Percentiles rank a stretch among this genome's conserved stretches.
Evolutionary conservation across 2,888 invertebrate genomes (phyloP).

Genomic region (Barypeithes pellucidus): DNA sequence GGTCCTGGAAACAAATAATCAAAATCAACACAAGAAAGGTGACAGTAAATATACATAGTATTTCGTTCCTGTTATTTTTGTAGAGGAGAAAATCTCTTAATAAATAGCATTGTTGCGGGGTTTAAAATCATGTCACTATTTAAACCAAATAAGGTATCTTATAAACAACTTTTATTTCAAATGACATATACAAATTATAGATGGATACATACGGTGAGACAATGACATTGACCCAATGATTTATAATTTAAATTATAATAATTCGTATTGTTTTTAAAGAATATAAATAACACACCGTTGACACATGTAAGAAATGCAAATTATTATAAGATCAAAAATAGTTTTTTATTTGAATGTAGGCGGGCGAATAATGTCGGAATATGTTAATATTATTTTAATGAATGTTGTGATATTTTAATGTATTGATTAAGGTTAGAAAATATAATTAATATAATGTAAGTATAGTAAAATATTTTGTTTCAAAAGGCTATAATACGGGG

Average conservation of each 20-base stretch:
- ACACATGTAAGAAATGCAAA: conserved; percentile 57
- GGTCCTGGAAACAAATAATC: too few relatives aligned
- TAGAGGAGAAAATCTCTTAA: too few relatives aligned
- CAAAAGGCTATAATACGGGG: too few relatives aligned
- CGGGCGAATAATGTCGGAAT: conserved; percentile 49
- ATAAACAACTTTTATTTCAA: conserved; percentile 15
- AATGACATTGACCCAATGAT: conserved; percentile 56
- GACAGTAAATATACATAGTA: too few relatives aligned
- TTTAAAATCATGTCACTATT: conserved; percentile 1
- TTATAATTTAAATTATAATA: conserved; percentile 55
- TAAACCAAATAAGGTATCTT: conserved; percentile 18
- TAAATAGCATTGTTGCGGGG: background rate
- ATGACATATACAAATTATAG: conserved; percentile 40
- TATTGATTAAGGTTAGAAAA: background rate
- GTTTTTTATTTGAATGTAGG: conserved; percentile 46
- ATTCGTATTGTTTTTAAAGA: conserved; percentile 55
- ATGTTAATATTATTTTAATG: conserved; percentile 48
- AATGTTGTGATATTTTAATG: background rate
- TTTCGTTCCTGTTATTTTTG: too few relatives aligned
- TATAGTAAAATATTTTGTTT: too few relatives aligned
- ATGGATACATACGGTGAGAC: conserved; percentile 35
- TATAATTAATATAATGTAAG: background rate
- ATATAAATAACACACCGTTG: conserved; percentile 54
- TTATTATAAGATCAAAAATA: conserved; percentile 42
- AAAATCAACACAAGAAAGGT: too few relatives aligned